Evolutionary conservation across 2,113 vertebrate genomes (phyloP).

Genomic region (Xenus cinereus): DNA sequence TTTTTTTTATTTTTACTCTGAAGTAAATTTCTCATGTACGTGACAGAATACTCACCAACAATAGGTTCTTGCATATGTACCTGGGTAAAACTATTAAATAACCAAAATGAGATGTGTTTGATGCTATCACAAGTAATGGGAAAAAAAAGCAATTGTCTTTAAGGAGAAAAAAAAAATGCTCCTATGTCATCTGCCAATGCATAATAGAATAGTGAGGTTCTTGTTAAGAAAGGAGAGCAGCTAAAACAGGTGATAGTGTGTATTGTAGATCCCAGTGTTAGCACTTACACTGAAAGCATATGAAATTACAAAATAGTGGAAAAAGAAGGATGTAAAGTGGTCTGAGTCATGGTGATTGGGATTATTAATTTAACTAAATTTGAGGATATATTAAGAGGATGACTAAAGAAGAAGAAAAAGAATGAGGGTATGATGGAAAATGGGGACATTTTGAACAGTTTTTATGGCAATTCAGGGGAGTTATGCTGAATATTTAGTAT

Average conservation of each 20-base stretch:
- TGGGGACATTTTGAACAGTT: background rate
- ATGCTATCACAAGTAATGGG: background rate
- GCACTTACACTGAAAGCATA: background rate
- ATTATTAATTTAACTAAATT: background rate
- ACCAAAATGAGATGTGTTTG: background rate
- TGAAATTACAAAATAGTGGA: background rate
- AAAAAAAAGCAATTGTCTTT: background rate
- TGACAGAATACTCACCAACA: background rate
- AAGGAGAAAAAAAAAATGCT: background rate
- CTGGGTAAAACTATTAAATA: background rate
- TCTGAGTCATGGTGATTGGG: rapidly evolving
- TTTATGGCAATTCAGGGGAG: background rate
- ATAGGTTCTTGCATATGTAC: background rate
- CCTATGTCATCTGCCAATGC: rapidly evolving
- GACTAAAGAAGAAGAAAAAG: background rate
- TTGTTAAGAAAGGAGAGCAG: background rate
- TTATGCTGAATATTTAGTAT: background rate
- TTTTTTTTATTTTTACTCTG: background rate
- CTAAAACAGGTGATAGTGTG: background rate
- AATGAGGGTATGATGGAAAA: background rate
- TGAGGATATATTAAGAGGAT: background rate
- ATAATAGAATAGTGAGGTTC: background rate
- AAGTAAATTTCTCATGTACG: background rate
- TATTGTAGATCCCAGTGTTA: background rate
- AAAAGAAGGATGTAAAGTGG: background rate